These are phyloP conservation scores for Chloropsis hardwickii DNA, from an alignment of 2,113 vertebrate species.

Conservation along the genomic window DNA sequence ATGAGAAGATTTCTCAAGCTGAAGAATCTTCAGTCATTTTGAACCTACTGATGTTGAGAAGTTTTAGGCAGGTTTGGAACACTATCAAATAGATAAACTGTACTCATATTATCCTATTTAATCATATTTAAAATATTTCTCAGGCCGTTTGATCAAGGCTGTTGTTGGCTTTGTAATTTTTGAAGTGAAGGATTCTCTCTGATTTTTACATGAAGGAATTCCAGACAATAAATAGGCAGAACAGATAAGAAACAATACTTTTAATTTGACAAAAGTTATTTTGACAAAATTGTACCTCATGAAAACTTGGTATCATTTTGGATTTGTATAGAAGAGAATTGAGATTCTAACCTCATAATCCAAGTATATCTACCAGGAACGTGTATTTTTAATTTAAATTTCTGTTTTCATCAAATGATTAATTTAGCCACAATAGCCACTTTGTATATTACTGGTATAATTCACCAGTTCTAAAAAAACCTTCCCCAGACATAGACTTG, in stretches of 20 bases:
- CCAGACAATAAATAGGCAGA: neutral
- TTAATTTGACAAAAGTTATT: neutral
- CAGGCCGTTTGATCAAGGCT: neutral
- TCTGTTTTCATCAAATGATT: neutral
- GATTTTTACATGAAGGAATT: neutral
- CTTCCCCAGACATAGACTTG: neutral
- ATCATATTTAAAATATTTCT: neutral
- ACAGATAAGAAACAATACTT: neutral
- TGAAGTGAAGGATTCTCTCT: neutral
- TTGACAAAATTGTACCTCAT: neutral
- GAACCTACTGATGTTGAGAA: neutral
- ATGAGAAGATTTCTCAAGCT: neutral
- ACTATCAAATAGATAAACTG: neutral
- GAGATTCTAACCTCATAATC: neutral
- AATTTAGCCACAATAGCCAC: neutral
- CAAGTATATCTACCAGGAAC: neutral
- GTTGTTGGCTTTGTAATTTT: neutral
- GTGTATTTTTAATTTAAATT: neutral
- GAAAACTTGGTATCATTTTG: neutral
- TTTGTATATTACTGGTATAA: neutral
- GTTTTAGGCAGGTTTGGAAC: neutral
- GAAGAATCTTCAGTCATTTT: neutral
- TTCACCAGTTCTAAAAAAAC: neutral
- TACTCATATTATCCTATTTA: neutral
- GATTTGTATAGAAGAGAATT: neutral